These are phyloP conservation scores for Montifringilla adamsi DNA, from an alignment of 2,113 vertebrate genomes.

Conservation along the genomic window DNA sequence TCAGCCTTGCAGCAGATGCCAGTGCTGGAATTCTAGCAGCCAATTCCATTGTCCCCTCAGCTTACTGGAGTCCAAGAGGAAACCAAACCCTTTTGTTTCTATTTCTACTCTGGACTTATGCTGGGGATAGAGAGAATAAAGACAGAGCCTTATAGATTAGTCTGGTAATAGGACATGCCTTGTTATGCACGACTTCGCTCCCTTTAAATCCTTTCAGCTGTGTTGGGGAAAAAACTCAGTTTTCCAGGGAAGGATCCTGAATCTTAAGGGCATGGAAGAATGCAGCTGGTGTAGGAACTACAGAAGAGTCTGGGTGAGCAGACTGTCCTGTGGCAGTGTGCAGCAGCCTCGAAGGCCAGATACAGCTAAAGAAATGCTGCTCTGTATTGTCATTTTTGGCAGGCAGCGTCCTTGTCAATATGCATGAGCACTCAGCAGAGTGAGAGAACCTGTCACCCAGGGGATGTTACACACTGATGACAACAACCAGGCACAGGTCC, in stretches of 20 bases:
- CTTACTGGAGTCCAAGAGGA: neutral
- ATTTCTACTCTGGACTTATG: constrained; percentile 18
- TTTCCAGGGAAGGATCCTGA: neutral
- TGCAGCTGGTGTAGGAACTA: neutral
- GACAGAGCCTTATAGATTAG: constrained; percentile 9
- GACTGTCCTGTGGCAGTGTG: neutral
- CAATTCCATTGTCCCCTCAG: neutral
- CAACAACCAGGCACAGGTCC: constrained; percentile 32
- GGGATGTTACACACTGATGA: constrained; percentile 4
- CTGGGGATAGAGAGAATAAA: constrained; percentile 33
- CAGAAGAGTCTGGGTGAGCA: neutral
- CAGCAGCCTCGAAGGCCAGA: neutral
- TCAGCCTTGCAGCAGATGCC: neutral
- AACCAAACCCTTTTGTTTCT: constrained; percentile 42
- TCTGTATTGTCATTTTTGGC: constrained; percentile 8
- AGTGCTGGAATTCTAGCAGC: neutral
- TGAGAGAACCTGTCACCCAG: constrained; percentile 19
- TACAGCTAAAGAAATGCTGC: neutral
- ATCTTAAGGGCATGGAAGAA: neutral
- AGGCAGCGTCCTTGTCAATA: constrained; percentile 34
- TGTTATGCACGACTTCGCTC: neutral
- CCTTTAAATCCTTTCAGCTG: neutral
- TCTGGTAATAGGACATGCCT: neutral
- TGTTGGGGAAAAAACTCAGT: neutral
- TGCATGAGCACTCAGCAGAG: neutral